Conservation (phyloP, 2,113 vertebrate species). For the Pithys albifrons region DNA sequence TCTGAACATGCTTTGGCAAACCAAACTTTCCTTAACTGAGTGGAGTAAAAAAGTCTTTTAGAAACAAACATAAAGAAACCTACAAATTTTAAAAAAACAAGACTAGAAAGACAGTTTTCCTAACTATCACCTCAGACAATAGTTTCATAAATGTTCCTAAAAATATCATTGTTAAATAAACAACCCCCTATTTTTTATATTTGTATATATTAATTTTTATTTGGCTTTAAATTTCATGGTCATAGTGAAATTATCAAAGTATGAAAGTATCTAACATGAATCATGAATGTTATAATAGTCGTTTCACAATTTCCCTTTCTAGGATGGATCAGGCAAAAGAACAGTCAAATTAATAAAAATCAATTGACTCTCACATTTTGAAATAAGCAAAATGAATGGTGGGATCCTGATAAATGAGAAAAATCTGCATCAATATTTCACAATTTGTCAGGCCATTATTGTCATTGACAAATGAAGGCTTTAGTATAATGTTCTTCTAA, state of each 20-base stretch:
- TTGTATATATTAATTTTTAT: background rate
- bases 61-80: background rate
- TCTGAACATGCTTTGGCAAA: background rate
- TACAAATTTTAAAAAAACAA: background rate
- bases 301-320: background rate
- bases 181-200: fast-evolving
- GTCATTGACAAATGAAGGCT: background rate
- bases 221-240: background rate
- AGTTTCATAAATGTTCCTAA: background rate
- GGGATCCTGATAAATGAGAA: background rate
- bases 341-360: background rate
- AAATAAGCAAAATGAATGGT: background rate
- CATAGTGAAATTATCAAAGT: background rate
- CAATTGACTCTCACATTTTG: background rate
- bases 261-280: background rate
- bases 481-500: background rate
- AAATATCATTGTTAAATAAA: background rate
- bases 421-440: background rate
- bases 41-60: background rate
- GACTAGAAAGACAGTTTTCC: background rate
- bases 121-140: background rate
- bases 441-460: background rate
- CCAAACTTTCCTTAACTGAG: background rate
- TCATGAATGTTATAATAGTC: background rate
- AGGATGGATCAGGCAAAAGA: background rate